These are phyloP conservation scores for Pan troglodytes DNA, from an alignment of 2,113 vertebrate genomes.

Conservation along the genomic window NHGRI_mPanTro3-v2.1_pri NC_072411.2:72746501-72747000, in stretches of 20 bases:
- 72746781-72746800: too few species aligned
- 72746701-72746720: not conserved
- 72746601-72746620: not conserved
- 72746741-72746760: not conserved
- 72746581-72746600: not conserved
- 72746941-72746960: too few species aligned
- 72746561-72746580: not conserved
- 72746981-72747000: too few species aligned
- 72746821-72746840: too few species aligned
- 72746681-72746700: not conserved
- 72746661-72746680: not conserved
- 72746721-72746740: not conserved
- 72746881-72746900: too few species aligned
- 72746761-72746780: too few species aligned
- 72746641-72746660: not conserved
- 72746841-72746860: too few species aligned
- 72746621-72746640: too few species aligned
- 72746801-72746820: too few species aligned
- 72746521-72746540: not conserved
- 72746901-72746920: accelerated
- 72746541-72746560: not conserved
- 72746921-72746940: too few species aligned
- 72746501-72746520: not conserved
- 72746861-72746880: too few species aligned
- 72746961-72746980: too few species aligned